Base-by-base conservation (phyloP, 2,888 invertebrate species). In the Clanis bilineata region DNA sequence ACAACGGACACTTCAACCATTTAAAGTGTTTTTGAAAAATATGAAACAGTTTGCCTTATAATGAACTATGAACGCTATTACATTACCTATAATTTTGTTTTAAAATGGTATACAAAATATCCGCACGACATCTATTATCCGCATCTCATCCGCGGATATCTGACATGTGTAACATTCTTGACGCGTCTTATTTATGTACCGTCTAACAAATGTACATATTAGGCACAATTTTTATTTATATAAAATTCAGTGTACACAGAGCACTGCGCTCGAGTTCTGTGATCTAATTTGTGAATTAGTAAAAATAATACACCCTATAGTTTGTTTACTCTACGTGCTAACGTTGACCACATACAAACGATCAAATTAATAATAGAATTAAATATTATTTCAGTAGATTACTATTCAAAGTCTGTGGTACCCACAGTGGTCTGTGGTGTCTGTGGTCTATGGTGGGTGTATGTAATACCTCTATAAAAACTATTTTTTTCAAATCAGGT, bases 131-230 rank as follows among this genome's bases (percentile, higher is more conserved):
- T 32, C 10, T 32, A 18, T 9, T 7, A 0, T 15, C 51, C 18
- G 51, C 28, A 44, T 44, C 22, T 22, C 7, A 44, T 44, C 9
- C 9, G 21, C 23, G 1, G 51, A 51, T 32, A 10, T 51, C 28
- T 18, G 47, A 28, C 32, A 18, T 15, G 9, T 51, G 9, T 18
- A 28, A 51, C 51, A 51, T 18, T 32, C 18, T 9, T 4, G 32
- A 28, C 18, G 41, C 28, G n/a, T 71, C 73, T 69, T 72, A 72
- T 72, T 70, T 76, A 74, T 62, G 62, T 71, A 68, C 63, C 70
- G 64, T 79, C 77, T 85, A 87, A 88, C 83, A 83, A 83, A 82
- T 83, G 75, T 84, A 81, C 81, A 82, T 80, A 84, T 86, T 87
- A 90, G 90, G 90, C 90, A 90, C 90, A 80, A 79, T 82, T 80